Evolutionary conservation across 2,797 vertebrate genomes (phyloP), one percentile per base, ranked within the genome.

Genomic region (Peromyscus eremicus): DNA sequence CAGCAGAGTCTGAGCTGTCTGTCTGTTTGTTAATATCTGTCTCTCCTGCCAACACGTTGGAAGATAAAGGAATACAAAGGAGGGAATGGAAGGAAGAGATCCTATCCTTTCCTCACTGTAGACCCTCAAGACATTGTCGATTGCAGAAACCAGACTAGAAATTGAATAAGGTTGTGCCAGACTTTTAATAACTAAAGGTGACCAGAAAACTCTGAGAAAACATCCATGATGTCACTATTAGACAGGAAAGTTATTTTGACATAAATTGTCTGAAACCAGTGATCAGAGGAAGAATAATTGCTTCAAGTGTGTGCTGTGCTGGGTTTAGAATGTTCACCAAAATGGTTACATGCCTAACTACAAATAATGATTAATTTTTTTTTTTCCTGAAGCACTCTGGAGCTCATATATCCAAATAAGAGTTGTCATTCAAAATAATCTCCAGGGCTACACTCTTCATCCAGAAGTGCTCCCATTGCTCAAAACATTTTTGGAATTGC

Each of bases 341-440:
- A 96, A 93, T 84, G 94, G 94, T 93, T 92, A 94, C 62, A 76
- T 87, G 64, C 86, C 93, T 94, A 93, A 66, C 94, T 97, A 94
- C 96, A 97, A 97, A 76, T 92, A 95, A 89, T 97, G 87, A 94
- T 92, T 96, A 92, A 75, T 86, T 89, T 97, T 95, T 93, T 93
- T 52, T 88, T 96, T 96, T 92, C 55, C 95, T 90, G 81, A 96
- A 91, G 52, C 49, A 80, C 76, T 95, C 37, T 27, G 66, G 76
- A 95, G 82, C 43, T 92, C 84, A 84, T 70, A 94, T 43, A 77
- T 60, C 76, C 88, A 92, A 95, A 92, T 84, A 82, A 95, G 49
- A 83, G 83, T 29, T 93, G 94, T 92, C 92, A 92, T 60, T 97
- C 88, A 93, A 90, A 94, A 71, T 32, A 79, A 94, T 94, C 95